phyloP scores from a whole-genome alignment of 2,888 invertebrate genomes.

The Neoaliturus tenellus region DNA sequence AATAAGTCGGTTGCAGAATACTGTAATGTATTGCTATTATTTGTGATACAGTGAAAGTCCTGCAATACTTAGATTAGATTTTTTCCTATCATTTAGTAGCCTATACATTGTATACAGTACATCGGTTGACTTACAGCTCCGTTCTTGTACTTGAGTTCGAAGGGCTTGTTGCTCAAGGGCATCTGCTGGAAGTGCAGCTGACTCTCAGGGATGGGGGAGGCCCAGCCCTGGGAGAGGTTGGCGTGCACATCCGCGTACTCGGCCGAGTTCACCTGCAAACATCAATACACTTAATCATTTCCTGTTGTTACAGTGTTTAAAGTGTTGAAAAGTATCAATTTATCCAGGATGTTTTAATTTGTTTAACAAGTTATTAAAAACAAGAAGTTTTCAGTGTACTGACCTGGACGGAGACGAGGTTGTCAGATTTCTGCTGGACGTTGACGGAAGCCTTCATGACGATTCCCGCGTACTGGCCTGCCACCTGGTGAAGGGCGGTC shows the following conservation, averaged over 20 bases:
- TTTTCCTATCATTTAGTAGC: too few relatives aligned
- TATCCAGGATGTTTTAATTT: too few relatives aligned
- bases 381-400: too few relatives aligned
- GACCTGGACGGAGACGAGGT: conserved; percentile 74
- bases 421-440: conserved; percentile 75
- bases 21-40: too few relatives aligned
- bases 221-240: conserved; percentile 71
- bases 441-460: conserved; percentile 75
- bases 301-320: not conserved
- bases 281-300: not conserved
- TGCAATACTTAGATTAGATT: too few relatives aligned
- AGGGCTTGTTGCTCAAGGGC: conserved; percentile 76
- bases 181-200: conserved; percentile 75
- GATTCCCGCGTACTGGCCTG: conserved; percentile 76
- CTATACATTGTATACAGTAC: too few relatives aligned
- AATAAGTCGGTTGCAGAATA: too few relatives aligned
- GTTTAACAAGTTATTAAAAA: not conserved
- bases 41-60: too few relatives aligned
- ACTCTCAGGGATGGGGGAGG: conserved; percentile 71
- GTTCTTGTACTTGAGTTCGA: conserved; percentile 78
- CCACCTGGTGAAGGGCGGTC: conserved; percentile 76
- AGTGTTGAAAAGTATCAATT: not conserved
- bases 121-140: conserved; percentile 76
- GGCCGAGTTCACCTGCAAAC: conserved; percentile 52
- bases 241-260: conserved; percentile 74